These are phyloP conservation scores for Agelaius tricolor DNA, from an alignment of 2,113 vertebrate genomes.

Conservation along the genomic window DNA sequence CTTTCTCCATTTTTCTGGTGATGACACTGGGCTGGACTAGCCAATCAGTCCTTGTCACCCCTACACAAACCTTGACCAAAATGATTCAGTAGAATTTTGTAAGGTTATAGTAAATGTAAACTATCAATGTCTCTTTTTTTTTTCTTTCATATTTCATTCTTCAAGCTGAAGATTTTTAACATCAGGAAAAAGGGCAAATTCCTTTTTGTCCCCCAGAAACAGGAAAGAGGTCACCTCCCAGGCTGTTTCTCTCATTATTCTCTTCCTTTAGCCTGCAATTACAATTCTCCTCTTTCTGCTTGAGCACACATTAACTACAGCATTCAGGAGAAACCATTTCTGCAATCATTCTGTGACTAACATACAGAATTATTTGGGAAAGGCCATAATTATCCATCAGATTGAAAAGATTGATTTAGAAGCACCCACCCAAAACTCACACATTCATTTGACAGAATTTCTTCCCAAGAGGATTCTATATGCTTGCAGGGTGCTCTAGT, in stretches of 20 bases:
- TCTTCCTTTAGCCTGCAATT: not conserved
- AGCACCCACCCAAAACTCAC: not conserved
- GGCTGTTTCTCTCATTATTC: not conserved
- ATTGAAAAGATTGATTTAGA: not conserved
- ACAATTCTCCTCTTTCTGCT: not conserved
- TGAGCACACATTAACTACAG: not conserved
- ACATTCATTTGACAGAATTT: not conserved
- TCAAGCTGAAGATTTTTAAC: not conserved
- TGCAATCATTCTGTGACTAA: not conserved
- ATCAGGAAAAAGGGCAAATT: not conserved
- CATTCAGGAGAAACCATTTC: not conserved
- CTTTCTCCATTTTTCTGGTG: not conserved
- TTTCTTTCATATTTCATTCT: not conserved
- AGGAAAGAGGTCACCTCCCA: not conserved
- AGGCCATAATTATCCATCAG: not conserved
- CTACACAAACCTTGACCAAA: not conserved
- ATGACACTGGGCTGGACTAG: not conserved
- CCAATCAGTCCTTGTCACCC: not conserved
- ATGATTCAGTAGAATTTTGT: not conserved
- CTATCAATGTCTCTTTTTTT: not conserved
- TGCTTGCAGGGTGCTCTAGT: not conserved
- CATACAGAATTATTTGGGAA: not conserved
- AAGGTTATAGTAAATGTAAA: not conserved
- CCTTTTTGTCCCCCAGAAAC: not conserved
- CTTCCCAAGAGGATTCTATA: not conserved